A percentile compares a stretch with the other conserved stretches of the same genome.
phyloP scores from a whole-genome alignment of 2,888 invertebrate genomes.

The Cosmorhoe ocellata region DNA sequence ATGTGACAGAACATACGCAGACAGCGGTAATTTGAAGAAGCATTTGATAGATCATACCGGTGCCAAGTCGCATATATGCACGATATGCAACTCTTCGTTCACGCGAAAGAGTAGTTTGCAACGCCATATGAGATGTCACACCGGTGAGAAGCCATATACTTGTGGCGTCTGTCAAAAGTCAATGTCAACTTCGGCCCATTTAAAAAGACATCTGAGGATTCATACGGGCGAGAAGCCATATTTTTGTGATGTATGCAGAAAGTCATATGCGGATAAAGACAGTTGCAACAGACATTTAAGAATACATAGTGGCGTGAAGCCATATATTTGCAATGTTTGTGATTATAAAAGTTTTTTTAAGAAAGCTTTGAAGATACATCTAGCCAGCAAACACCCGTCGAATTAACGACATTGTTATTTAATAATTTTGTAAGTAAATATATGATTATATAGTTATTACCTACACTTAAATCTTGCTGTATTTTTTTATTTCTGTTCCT shows the following conservation, averaged over 20 bases:
- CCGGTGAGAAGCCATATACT: conserved; percentile 1
- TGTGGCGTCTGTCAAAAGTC: conserved; percentile 9
- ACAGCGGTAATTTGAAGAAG: conserved; percentile 1
- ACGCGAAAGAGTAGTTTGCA: not conserved
- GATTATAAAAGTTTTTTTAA: conserved; percentile 11
- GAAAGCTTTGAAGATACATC: conserved; percentile 3
- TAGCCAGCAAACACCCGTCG: not conserved
- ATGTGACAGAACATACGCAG: conserved; percentile 1
- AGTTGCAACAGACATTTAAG: conserved; percentile 5
- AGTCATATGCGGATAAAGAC: conserved; percentile 53
- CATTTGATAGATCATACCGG: conserved; percentile 11
- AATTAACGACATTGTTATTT: not conserved
- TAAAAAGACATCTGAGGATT: conserved; percentile 9
- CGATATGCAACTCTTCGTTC: conserved; percentile 1
- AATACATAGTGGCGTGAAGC: conserved; percentile 7
- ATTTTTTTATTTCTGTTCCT: no score
- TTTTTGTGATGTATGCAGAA: conserved; percentile 50
- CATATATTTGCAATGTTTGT: conserved; percentile 12
- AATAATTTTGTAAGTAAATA: not conserved
- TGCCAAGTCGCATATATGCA: conserved; percentile 3
- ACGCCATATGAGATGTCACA: conserved; percentile 5
- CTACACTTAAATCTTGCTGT: no score
- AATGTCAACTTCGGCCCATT: not conserved
- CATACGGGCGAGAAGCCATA: conserved; percentile 11
- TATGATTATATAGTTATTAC: not conserved